Percentiles rank a stretch among this genome's conserved stretches.
Conservation (phyloP, 2,888 invertebrate species). For the Glaucopsyche alexis region DNA sequence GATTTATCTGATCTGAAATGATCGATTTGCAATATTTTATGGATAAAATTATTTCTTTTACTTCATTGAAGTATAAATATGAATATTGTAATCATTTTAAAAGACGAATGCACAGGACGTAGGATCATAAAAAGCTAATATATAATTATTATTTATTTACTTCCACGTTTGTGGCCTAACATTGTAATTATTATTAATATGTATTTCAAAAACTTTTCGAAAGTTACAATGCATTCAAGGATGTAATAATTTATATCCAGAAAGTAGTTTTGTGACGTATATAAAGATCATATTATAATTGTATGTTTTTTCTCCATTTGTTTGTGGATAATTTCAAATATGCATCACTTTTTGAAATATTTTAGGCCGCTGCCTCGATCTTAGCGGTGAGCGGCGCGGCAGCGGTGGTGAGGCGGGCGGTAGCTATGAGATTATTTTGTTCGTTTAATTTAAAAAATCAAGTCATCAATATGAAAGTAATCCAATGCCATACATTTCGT, state of each 20-base stretch:
- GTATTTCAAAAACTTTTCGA: background rate
- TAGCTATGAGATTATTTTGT: too few species aligned
- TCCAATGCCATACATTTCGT: too few species aligned
- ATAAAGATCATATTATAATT: background rate
- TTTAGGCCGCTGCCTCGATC: background rate
- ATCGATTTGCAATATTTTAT: slow-evolving; percentile 36
- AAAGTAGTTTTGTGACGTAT: background rate
- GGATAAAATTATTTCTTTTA: slow-evolving; percentile 26
- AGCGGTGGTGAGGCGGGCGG: too few species aligned
- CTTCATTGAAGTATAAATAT: slow-evolving; percentile 8
- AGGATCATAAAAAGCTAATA: background rate
- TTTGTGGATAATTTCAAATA: slow-evolving; percentile 26
- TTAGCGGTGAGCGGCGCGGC: too few species aligned
- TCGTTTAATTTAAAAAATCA: too few species aligned
- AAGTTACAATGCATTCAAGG: background rate
- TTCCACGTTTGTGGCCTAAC: background rate
- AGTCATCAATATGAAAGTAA: too few species aligned
- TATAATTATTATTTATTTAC: background rate
- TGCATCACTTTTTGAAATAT: slow-evolving; percentile 32
- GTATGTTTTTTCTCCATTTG: slow-evolving; percentile 2
- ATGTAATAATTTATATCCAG: background rate
- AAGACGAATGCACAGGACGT: slow-evolving; percentile 9
- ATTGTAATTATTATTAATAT: too few species aligned
- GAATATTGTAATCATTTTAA: slow-evolving; percentile 19
- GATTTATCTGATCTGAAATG: slow-evolving; percentile 35